phyloP scores from a whole-genome alignment of 2,113 vertebrate genomes.

The Hemiprocne comata region DNA sequence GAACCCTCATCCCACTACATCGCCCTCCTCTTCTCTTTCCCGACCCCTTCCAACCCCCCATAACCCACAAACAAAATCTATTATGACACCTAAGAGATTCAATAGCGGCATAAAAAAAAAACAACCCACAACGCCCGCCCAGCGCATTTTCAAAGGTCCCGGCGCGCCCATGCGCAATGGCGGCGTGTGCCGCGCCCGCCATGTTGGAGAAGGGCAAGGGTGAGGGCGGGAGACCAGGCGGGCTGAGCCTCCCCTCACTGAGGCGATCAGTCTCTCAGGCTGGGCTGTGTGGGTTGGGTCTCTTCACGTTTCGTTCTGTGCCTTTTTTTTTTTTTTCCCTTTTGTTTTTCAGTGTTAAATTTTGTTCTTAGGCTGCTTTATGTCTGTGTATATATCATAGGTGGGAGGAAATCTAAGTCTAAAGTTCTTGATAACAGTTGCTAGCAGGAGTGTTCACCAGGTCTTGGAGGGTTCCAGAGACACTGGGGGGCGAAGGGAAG shows the following conservation, averaged over 20 bases:
- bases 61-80: too few relatives aligned
- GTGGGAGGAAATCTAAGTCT: rapidly evolving
- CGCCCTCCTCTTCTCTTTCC: too few relatives aligned
- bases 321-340: too few relatives aligned
- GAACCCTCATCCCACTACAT: rapidly evolving
- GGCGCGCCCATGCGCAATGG: rapidly evolving
- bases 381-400: rapidly evolving
- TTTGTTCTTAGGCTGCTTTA: too few relatives aligned
- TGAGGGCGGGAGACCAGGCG: neutral
- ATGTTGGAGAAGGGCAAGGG: neutral
- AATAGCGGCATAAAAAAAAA: too few relatives aligned
- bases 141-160: neutral
- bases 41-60: too few relatives aligned
- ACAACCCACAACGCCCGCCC: too few relatives aligned
- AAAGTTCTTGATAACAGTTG: rapidly evolving
- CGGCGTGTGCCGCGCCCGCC: rapidly evolving
- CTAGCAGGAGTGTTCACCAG: rapidly evolving
- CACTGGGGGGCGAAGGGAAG: neutral
- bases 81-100: too few relatives aligned
- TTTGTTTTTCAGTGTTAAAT: neutral
- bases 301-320: rapidly evolving
- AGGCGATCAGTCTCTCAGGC: too few relatives aligned
- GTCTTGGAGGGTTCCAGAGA: rapidly evolving
- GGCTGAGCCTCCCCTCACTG: too few relatives aligned
- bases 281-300: too few relatives aligned